These are phyloP conservation scores for Prenolepis imparis DNA, from an alignment of 2,888 invertebrate species.

Conservation along the genomic window DNA sequence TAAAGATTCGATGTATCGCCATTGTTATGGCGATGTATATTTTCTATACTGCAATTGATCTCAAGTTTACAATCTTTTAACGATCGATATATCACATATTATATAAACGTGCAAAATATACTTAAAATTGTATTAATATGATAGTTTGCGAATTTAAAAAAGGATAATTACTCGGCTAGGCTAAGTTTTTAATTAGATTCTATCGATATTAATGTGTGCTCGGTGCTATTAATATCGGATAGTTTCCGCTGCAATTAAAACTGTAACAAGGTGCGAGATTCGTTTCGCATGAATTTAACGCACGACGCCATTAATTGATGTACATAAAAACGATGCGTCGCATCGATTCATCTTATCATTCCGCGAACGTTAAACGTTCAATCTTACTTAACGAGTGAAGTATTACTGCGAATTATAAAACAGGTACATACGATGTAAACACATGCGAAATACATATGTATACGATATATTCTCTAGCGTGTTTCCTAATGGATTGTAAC, in stretches of 20 bases:
- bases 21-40: neutral
- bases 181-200: slow-evolving; percentile 46
- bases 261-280: slow-evolving; percentile 62
- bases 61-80: neutral
- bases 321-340: slow-evolving; percentile 66
- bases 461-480: slow-evolving; percentile 63
- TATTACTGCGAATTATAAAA: slow-evolving; percentile 55
- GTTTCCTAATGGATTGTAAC: slow-evolving; percentile 79
- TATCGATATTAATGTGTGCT: slow-evolving; percentile 57
- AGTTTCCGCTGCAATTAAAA: slow-evolving; percentile 80
- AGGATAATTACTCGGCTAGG: slow-evolving; percentile 38
- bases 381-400: slow-evolving; percentile 68
- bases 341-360: slow-evolving; percentile 62
- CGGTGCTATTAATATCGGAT: slow-evolving; percentile 78
- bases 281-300: slow-evolving; percentile 77
- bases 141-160: neutral
- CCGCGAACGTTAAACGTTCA: slow-evolving; percentile 65
- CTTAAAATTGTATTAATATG: neutral
- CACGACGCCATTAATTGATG: slow-evolving; percentile 73
- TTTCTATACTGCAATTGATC: neutral
- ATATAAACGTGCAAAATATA: neutral
- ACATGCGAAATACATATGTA: neutral
- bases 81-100: neutral
- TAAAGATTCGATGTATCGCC: neutral
- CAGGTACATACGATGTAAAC: neutral